Evolutionary conservation across 92 coral and sea anemone genomes (phyloP), one percentile per base, ranked within the genome.

Genomic region (Galaxea fascicularis): DNA sequence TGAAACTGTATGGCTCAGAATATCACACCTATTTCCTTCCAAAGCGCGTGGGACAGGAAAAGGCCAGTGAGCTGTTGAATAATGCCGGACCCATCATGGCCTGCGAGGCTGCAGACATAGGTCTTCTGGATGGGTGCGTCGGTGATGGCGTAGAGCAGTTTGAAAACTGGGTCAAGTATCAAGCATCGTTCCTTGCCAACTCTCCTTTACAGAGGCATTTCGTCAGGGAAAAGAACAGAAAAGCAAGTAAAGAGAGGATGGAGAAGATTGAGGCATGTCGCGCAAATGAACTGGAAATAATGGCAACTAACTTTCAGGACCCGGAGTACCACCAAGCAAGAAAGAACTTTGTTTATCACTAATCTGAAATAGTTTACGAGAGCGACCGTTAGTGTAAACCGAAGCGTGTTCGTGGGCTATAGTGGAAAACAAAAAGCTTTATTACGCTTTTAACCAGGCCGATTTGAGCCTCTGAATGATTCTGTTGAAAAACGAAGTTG

Each of bases 21-120:
- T 93, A 93, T 70, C 95, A 93, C 89, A 93, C 94, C 67, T 79
- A 78, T 85, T 91, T 93, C 80, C 77, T 93, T 10, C 89, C 90
- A 25, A 78, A 67, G 80, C 90, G 93, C 13, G 88, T 92, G 54
- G 93, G 95, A 4, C 53, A 30, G 25, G 84, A 82, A 62, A 86
- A 56, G 73, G 93, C 90, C 20, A 64, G 39, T 9, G 86, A 90
- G 78, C 56, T 90, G 46, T 41, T 90, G 64, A 31, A 46, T 72
- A 69, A 28, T 58, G 90, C 93, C 4, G 87, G 81, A 47, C 87
- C 93, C 21, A 70, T 86, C 20, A 46, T 90, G 29, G 76, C 93
- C 35, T 45, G 83, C 56, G 83, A 82, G 65, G 93, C 91, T 11
- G 93, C 88, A 17, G 77, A 86, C 26, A 82, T 86, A 15, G 93